Conservation (phyloP, 1,140 invertebrate genomes). For the Heliconius congener region DNA sequence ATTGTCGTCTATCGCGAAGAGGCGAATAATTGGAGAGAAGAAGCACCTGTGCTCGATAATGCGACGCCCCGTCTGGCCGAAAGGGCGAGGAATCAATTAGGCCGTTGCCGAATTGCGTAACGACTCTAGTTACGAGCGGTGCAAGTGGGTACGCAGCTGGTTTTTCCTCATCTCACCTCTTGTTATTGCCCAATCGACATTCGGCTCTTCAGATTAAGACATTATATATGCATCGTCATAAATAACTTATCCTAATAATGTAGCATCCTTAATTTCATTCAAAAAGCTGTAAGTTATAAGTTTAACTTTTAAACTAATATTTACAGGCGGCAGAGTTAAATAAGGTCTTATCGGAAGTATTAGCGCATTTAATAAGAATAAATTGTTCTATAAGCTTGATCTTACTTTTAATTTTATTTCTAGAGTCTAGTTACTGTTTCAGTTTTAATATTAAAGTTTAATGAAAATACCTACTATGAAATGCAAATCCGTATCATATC, state of each 20-base stretch:
- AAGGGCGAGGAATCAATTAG: constrained; percentile 80
- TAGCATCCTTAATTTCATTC: background rate
- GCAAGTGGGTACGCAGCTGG: constrained; percentile 71
- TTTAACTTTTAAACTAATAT: background rate
- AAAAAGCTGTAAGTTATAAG: background rate
- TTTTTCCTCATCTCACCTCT: constrained; percentile 76
- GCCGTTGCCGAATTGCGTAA: constrained; percentile 76
- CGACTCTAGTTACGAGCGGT: constrained; percentile 76
- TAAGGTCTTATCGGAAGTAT: background rate
- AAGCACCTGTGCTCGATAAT: constrained; percentile 78
- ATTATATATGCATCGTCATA: constrained; percentile 67
- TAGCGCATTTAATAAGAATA: background rate
- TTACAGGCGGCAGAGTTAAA: background rate
- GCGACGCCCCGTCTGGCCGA: constrained; percentile 74
- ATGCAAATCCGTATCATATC: too few species aligned
- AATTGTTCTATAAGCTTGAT: background rate
- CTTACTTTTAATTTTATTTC: constrained; percentile 4
- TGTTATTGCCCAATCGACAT: constrained; percentile 77
- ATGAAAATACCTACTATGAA: too few species aligned
- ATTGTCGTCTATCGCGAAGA: constrained; percentile 63
- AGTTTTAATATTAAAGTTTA: background rate
- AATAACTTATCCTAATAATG: background rate
- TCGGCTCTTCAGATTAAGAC: constrained; percentile 73
- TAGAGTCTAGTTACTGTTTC: background rate
- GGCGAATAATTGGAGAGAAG: constrained; percentile 69